A percentile compares a stretch with the other conserved stretches of the same genome.
phyloP scores from a whole-genome alignment of 1,140 invertebrate species.

The Neotoxoptera formosana region DNA sequence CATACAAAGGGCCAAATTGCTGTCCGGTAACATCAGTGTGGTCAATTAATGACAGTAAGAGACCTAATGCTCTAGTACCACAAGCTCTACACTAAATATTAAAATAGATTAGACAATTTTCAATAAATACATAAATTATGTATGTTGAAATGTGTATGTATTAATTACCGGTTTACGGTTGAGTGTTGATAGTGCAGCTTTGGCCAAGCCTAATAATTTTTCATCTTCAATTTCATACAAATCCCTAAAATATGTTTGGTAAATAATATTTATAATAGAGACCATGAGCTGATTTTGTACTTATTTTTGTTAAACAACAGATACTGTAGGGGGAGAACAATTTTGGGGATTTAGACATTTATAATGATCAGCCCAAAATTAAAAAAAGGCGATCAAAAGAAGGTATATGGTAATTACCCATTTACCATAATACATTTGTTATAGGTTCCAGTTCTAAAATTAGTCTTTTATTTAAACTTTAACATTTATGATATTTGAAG shows the following conservation, averaged over 20 bases:
- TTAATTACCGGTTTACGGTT: slow-evolving; percentile 47
- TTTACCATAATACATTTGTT: background rate
- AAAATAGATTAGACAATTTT: background rate
- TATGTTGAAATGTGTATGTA: background rate
- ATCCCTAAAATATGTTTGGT: slow-evolving; percentile 11
- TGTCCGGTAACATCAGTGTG: background rate
- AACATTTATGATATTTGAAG: background rate
- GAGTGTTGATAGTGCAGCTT: slow-evolving; percentile 37
- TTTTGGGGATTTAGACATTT: background rate
- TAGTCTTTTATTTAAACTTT: background rate
- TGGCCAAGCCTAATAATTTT: slow-evolving; percentile 23
- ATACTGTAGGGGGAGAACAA: background rate
- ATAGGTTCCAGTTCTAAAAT: background rate
- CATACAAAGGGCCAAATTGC: slow-evolving; percentile 23
- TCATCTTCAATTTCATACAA: slow-evolving; percentile 42
- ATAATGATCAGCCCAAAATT: background rate
- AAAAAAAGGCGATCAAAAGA: background rate
- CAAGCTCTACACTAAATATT: slow-evolving; percentile 43
- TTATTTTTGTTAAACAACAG: background rate
- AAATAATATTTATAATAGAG: background rate
- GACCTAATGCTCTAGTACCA: slow-evolving; percentile 47
- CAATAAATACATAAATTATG: background rate
- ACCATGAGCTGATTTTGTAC: too few relatives aligned
- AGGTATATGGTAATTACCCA: background rate
- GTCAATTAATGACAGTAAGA: slow-evolving; percentile 42